Percentiles rank a stretch among this genome's conserved stretches.
These are phyloP conservation scores for Steromphala cineraria DNA, from an alignment of 2,888 invertebrate genomes.

Conservation along the genomic window DNA sequence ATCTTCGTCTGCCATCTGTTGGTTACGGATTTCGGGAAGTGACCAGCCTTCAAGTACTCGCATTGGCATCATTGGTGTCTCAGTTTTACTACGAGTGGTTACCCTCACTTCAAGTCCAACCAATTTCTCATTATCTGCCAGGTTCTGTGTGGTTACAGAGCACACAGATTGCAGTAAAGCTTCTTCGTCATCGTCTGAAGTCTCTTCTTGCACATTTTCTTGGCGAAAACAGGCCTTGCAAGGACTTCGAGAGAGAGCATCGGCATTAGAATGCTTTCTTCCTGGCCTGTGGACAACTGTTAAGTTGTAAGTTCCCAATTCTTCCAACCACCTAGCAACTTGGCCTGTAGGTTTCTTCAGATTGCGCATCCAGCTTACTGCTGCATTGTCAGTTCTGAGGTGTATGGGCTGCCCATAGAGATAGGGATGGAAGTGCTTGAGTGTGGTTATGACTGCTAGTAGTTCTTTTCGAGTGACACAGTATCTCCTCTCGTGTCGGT, in stretches of 20 bases:
- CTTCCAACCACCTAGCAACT: constrained; percentile 32
- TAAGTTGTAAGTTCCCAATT: constrained; percentile 21
- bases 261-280: constrained; percentile 24
- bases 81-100: too few relatives aligned
- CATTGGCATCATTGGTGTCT: too few relatives aligned
- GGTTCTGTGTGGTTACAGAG: too few relatives aligned
- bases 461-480: constrained; percentile 17
- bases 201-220: not conserved
- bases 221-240: constrained; percentile 16
- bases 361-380: constrained; percentile 35
- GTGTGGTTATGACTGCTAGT: constrained; percentile 1
- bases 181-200: not conserved
- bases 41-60: too few relatives aligned
- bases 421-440: constrained; percentile 30
- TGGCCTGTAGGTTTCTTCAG: constrained; percentile 36
- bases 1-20: too few relatives aligned
- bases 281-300: constrained; percentile 22
- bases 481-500: not conserved
- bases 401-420: constrained; percentile 31
- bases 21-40: too few relatives aligned
- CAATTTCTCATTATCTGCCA: too few relatives aligned
- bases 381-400: constrained; percentile 38
- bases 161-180: not conserved
- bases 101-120: too few relatives aligned
- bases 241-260: constrained; percentile 20